Base-by-base conservation (phyloP, 2,113 vertebrate species). In the Ranitomeya variabilis region DNA sequence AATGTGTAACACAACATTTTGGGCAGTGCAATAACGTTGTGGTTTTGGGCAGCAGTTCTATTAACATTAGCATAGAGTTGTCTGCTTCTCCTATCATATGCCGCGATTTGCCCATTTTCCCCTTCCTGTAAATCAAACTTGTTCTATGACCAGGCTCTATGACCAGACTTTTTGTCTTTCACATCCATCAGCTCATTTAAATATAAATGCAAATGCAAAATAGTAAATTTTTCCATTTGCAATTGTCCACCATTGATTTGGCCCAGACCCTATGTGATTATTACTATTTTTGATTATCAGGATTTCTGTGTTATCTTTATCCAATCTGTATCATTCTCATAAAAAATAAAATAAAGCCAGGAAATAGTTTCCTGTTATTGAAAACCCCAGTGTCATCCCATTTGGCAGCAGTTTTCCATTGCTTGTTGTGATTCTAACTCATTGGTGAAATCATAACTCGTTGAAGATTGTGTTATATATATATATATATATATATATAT, bases 361-460 rank as follows among this genome's bases (percentile, higher is more conserved):
- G 23, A 57, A 81, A 81, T 60, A 5, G 18, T 62, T 60, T 19
- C 23, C 31, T 13, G 62, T 31, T 26, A 60, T 10, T 37, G 15
- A 62, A 62, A 18, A 71, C 6, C 26, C 8, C 82, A 55, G 66
- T 13, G 31, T 66, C 23, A 57, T 71, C 57, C 54, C 26, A 62
- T 60, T 60, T 57, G 45, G 12, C 14, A 16, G 59, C 14, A 80
- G 62, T 64, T 87, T 87, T 87, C 45, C 54, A 76, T 12, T 9
- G 80, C 45, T 77, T 66, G 60, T 88, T 84, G 81, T 55, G 80
- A 83, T 15, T 45, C 52, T 16, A 60, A 31, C 31, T 88, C 45
- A 12, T 4, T 66, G 71, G 37, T 62, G 26, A 23, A 84, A 59
- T 57, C 52, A 51, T 37, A 89, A 78, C 84, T 78, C 79, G 1